Percentiles rank a stretch among this genome's conserved stretches.
These are phyloP conservation scores for Dolichomitus sp. DNA, from an alignment of 2,888 invertebrate species.

Conservation along the genomic window DNA sequence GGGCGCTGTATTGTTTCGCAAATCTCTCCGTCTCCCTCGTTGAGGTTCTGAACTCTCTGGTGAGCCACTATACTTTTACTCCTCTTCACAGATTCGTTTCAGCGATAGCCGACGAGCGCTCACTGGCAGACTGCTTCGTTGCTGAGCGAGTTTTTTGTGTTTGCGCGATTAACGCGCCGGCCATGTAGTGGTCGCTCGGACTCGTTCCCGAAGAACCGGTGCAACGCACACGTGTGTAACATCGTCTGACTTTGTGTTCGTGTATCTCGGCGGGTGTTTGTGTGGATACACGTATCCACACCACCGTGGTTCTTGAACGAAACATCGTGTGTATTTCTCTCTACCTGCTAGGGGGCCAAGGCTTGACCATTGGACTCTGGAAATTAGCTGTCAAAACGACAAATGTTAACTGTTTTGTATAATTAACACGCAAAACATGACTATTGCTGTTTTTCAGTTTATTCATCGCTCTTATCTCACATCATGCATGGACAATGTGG, in stretches of 20 bases:
- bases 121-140: conserved; percentile 32
- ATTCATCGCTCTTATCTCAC: conserved; percentile 1
- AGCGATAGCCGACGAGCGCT: conserved; percentile 45
- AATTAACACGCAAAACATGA: background rate
- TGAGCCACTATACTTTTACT: conserved; percentile 22
- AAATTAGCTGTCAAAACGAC: conserved; percentile 61
- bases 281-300: too few species aligned
- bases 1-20: conserved; percentile 28
- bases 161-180: conserved; percentile 56
- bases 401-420: conserved; percentile 47
- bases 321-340: background rate
- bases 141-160: conserved; percentile 51
- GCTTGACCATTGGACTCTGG: conserved; percentile 8
- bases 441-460: background rate
- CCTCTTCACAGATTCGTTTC: conserved; percentile 44
- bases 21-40: conserved; percentile 26
- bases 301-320: background rate
- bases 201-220: conserved; percentile 46
- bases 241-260: conserved; percentile 4
- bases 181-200: conserved; percentile 18
- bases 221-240: conserved; percentile 27
- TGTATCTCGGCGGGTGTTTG: background rate
- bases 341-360: background rate
- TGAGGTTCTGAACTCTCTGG: conserved; percentile 26
- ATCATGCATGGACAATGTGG: background rate